These are phyloP conservation scores for Molossus molossus DNA, from an alignment of 2,797 vertebrate species.

Conservation along the genomic window DNA sequence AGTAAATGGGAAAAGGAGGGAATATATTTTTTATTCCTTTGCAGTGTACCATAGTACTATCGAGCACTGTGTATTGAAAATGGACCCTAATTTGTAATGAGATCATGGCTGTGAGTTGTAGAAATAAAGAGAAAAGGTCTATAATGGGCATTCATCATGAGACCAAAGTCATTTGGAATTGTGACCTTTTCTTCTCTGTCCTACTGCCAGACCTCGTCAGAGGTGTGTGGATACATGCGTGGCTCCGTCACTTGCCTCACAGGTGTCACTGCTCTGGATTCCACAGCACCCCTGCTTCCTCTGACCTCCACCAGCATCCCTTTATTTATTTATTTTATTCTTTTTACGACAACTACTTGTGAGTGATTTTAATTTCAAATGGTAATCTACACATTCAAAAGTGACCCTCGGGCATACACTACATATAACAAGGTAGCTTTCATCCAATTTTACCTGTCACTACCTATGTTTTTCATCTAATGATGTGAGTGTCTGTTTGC, in stretches of 20 bases:
- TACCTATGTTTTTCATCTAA: conserved; percentile 74
- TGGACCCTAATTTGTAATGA: conserved; percentile 12
- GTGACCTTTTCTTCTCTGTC: background rate
- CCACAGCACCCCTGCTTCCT: background rate
- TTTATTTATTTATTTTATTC: background rate
- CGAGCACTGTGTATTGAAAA: background rate
- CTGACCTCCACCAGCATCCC: background rate
- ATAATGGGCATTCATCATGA: background rate
- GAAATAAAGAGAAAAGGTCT: background rate
- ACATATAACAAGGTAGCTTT: conserved; percentile 46
- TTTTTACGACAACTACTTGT: background rate
- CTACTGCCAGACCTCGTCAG: background rate
- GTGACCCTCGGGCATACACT: conserved; percentile 52
- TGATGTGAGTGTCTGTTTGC: conserved; percentile 75
- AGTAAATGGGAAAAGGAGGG: background rate
- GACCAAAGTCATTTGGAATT: background rate
- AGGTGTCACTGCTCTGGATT: background rate
- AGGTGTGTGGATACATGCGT: background rate
- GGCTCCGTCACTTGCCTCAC: background rate
- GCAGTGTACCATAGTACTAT: background rate
- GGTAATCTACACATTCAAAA: conserved; percentile 61
- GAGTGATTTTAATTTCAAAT: conserved; percentile 64
- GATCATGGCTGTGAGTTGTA: background rate
- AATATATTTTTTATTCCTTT: background rate
- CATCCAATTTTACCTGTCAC: conserved; percentile 72